Conservation (phyloP, 2,888 invertebrate species). For the Cheilosia soror region DNA sequence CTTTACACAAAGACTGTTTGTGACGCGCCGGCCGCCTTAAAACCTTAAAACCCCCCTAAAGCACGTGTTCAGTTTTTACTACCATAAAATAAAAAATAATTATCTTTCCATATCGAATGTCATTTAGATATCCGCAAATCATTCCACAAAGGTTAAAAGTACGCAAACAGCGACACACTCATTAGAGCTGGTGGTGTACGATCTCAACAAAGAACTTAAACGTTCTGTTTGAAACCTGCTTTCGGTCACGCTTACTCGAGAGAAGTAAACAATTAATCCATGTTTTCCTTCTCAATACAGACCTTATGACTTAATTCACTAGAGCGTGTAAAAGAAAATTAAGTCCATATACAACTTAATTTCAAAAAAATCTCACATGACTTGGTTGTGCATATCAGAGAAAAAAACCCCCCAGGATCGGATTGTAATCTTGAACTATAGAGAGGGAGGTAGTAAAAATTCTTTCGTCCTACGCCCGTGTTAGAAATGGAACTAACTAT, state of each 20-base stretch:
- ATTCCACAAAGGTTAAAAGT: slow-evolving; percentile 9
- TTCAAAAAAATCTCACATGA: slow-evolving; percentile 44
- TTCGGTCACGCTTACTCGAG: slow-evolving; percentile 24
- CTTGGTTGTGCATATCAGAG: background rate
- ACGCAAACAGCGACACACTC: background rate
- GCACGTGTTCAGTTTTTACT: slow-evolving; percentile 7
- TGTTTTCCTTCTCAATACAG: background rate
- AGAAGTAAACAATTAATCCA: slow-evolving; percentile 27
- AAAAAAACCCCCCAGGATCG: background rate
- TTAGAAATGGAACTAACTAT: background rate
- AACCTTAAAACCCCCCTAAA: background rate
- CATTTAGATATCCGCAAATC: slow-evolving; percentile 4
- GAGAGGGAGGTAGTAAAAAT: background rate
- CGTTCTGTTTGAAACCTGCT: slow-evolving; percentile 34
- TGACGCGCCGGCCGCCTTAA: background rate
- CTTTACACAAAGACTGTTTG: background rate
- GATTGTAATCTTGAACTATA: background rate
- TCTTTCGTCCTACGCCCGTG: no score
- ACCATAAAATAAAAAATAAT: background rate
- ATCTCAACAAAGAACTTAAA: slow-evolving; percentile 16
- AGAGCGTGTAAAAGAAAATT: slow-evolving; percentile 32
- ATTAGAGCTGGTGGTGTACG: background rate
- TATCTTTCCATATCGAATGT: background rate
- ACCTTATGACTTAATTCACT: slow-evolving; percentile 29
- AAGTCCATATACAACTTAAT: slow-evolving; percentile 12